Evolutionary conservation across 2,797 vertebrate genomes (phyloP).

Genomic region (Lepilemur ruficaudatus): DNA sequence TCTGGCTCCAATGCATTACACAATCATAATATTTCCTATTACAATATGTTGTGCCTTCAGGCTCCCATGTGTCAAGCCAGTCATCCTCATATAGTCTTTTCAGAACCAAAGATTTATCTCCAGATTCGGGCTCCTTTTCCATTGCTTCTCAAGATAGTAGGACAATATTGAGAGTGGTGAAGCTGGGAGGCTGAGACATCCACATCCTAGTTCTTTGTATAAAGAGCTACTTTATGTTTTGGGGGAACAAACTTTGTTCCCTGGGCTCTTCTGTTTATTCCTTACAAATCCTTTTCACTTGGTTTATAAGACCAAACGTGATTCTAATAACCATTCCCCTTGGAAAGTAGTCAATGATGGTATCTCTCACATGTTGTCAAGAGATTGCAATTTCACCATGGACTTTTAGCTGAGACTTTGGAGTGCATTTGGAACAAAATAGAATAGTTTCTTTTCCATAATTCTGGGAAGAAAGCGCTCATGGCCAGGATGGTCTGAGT

Average conservation of each 20-base stretch:
- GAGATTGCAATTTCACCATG: neutral
- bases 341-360: neutral
- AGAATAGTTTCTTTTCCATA: neutral
- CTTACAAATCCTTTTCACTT: neutral
- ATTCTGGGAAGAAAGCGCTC: neutral
- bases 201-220: neutral
- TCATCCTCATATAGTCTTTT: neutral
- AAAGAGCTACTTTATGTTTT: neutral
- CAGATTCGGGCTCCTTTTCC: neutral
- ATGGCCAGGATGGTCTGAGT: neutral
- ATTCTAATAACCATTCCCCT: neutral
- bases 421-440: neutral
- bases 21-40: neutral
- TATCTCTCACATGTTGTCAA: neutral
- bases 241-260: neutral
- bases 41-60: neutral
- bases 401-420: neutral
- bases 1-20: neutral
- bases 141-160: neutral
- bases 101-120: neutral
- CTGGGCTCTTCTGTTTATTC: neutral
- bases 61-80: neutral
- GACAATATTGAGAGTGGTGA: neutral
- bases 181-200: neutral
- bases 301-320: neutral